Evolutionary conservation across 1,140 invertebrate genomes (phyloP).

Genomic region (Zophobas morio): DNA sequence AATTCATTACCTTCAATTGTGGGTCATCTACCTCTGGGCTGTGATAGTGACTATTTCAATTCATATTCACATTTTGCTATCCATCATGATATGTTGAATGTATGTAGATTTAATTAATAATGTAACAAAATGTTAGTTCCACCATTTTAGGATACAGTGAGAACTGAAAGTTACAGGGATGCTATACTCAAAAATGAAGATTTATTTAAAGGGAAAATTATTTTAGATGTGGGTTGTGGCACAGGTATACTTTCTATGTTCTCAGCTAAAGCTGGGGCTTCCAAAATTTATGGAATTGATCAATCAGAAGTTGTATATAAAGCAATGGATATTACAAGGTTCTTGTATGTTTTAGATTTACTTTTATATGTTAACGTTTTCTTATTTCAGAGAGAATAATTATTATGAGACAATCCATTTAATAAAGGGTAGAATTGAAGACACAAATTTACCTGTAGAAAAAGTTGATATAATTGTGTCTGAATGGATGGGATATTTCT

Average conservation of each 20-base stretch:
- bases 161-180: conserved; percentile 94
- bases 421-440: conserved; percentile 89
- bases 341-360: conserved; percentile 48
- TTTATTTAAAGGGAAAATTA: conserved; percentile 81
- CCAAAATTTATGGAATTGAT: conserved; percentile 93
- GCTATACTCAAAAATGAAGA: conserved; percentile 90
- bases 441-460: conserved; percentile 82
- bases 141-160: conserved; percentile 83
- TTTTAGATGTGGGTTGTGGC: conserved; percentile 95
- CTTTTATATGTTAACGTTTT: conserved; percentile 50
- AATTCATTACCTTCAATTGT: conserved; percentile 67
- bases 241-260: conserved; percentile 97
- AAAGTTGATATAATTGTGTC: conserved; percentile 97
- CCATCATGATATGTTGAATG: conserved; percentile 95
- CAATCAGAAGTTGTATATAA: conserved; percentile 89
- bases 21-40: conserved; percentile 67
- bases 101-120: conserved; percentile 64
- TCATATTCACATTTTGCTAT: conserved; percentile 98
- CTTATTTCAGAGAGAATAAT: conserved; percentile 74
- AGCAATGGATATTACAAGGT: conserved; percentile 84
- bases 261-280: conserved; percentile 93
- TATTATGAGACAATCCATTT: conserved; percentile 75
- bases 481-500: conserved; percentile 99
- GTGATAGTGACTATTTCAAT: conserved; percentile 90
- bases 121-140: not conserved